These are phyloP conservation scores for Meganola albula DNA, from an alignment of 2,888 invertebrate species.

Conservation along the genomic window DNA sequence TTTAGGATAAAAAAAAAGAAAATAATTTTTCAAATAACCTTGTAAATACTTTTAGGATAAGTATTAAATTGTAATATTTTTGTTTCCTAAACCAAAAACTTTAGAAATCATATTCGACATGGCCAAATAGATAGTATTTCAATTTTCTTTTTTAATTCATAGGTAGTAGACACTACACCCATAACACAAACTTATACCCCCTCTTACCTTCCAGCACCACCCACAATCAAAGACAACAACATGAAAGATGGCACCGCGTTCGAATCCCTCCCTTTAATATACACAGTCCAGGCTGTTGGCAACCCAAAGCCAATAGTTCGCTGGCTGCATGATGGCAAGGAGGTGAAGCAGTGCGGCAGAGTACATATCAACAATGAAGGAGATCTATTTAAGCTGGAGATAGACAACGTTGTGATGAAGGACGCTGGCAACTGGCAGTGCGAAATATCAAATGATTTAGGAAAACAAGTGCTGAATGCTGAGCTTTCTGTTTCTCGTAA, in stretches of 20 bases:
- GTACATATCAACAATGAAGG: constrained; percentile 81
- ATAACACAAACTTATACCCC: no score
- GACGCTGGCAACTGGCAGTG: constrained; percentile 92
- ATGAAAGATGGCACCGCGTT: constrained; percentile 85
- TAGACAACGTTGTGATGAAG: constrained; percentile 81
- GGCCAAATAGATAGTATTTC: no score
- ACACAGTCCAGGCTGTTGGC: constrained; percentile 86
- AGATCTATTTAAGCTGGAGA: constrained; percentile 84
- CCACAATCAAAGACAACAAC: constrained; percentile 83
- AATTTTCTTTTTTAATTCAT: no score
- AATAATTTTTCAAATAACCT: no score
- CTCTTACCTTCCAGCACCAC: constrained; percentile 82
- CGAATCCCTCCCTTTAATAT: constrained; percentile 89
- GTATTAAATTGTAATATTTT: no score
- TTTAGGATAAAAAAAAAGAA: no score
- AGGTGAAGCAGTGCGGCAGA: constrained; percentile 80
- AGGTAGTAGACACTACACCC: no score
- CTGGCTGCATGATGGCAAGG: constrained; percentile 88
- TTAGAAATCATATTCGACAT: no score
- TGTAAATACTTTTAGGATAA: no score
- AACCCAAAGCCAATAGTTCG: constrained; percentile 86
- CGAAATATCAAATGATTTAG: constrained; percentile 88
- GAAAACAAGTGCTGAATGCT: constrained; percentile 85
- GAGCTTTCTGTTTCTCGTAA: constrained; percentile 85
- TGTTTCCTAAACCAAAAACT: no score